Conservation (phyloP, 2,888 invertebrate genomes). For the Hypercompe scribonia region DNA sequence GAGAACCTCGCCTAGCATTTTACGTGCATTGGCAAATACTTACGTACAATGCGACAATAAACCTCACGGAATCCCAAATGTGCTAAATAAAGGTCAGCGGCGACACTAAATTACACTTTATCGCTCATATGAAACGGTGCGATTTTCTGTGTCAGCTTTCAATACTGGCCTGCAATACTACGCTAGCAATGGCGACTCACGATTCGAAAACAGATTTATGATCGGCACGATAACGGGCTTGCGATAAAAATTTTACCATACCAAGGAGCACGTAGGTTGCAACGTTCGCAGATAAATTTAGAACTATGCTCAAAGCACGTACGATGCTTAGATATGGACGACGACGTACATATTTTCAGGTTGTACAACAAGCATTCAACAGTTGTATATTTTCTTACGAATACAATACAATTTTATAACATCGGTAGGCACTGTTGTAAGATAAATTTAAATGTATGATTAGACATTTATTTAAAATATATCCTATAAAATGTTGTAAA, state of each 20-base stretch:
- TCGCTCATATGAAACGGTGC: constrained; percentile 61
- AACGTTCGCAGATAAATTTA: constrained; percentile 51
- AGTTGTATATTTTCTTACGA: not conserved
- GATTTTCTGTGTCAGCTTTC: constrained; percentile 63
- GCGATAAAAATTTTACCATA: constrained; percentile 84
- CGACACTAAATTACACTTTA: constrained; percentile 76
- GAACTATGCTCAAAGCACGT: constrained; percentile 42
- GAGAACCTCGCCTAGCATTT: constrained; percentile 82
- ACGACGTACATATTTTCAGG: constrained; percentile 11
- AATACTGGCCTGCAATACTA: constrained; percentile 70
- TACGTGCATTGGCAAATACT: constrained; percentile 86
- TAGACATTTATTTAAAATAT: not conserved
- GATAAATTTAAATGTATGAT: not conserved
- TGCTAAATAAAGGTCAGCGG: constrained; percentile 66
- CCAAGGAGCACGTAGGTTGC: constrained; percentile 64
- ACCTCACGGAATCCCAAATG: constrained; percentile 70
- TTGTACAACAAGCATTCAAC: not conserved
- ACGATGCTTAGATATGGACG: constrained; percentile 26
- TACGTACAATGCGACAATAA: constrained; percentile 84
- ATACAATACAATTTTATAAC: not conserved
- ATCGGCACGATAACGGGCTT: constrained; percentile 85
- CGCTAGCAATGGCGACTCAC: constrained; percentile 77
- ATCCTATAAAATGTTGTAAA: too few species aligned
- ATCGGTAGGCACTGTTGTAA: not conserved
- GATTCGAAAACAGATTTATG: constrained; percentile 87